phyloP scores from a whole-genome alignment of 2,113 vertebrate species.

The Pedionomus torquatus region DNA sequence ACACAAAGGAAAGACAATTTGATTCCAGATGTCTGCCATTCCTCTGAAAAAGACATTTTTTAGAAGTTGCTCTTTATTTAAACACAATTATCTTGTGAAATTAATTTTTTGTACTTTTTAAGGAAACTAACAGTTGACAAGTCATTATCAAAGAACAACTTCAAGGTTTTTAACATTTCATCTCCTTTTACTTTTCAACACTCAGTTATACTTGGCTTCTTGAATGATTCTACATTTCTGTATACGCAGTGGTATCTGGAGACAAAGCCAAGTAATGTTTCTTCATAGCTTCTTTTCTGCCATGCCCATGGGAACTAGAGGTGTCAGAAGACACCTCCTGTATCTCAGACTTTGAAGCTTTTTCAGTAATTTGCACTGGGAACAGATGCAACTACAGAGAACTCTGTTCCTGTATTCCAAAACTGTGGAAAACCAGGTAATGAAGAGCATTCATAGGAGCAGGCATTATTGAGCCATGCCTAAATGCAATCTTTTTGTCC shows the following conservation, averaged over 20 bases:
- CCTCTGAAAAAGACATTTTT: background rate
- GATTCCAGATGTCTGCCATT: background rate
- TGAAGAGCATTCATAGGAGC: background rate
- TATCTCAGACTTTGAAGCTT: background rate
- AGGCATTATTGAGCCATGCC: background rate
- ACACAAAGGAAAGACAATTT: background rate
- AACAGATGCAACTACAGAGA: background rate
- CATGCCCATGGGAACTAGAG: background rate
- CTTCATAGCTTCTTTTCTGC: background rate
- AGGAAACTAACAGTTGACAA: background rate
- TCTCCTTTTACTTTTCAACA: background rate
- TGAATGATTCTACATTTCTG: background rate
- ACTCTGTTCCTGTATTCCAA: background rate
- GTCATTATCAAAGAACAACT: background rate
- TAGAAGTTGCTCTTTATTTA: background rate
- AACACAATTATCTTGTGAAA: background rate
- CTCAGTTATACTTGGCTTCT: background rate
- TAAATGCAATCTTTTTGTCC: background rate
- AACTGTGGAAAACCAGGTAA: background rate
- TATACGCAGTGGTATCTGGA: background rate
- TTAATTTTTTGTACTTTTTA: background rate
- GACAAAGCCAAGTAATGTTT: background rate
- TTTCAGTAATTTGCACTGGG: background rate
- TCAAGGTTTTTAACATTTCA: background rate
- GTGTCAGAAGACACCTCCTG: background rate